phyloP scores from a whole-genome alignment of 2,113 vertebrate genomes.

The Aegithalos caudatus region DNA sequence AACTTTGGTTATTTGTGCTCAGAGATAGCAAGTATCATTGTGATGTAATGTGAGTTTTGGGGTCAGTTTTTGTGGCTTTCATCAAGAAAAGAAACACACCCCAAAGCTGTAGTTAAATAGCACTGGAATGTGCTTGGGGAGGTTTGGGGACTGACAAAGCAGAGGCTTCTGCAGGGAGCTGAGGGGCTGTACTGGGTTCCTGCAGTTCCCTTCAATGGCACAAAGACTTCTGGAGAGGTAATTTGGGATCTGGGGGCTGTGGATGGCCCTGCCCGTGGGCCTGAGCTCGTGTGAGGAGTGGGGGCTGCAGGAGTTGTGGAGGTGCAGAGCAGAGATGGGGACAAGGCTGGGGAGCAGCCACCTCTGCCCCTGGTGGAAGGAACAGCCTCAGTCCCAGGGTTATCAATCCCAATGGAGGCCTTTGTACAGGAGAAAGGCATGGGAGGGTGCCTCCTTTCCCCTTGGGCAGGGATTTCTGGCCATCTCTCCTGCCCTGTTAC shows the following conservation, averaged over 20 bases:
- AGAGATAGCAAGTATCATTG: neutral
- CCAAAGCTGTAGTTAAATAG: neutral
- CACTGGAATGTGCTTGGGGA: neutral
- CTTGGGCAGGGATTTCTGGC: neutral
- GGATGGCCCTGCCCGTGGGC: neutral
- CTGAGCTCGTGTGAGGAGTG: neutral
- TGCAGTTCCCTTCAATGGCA: neutral
- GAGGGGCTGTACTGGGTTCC: neutral
- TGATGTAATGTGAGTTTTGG: neutral
- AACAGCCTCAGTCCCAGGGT: neutral
- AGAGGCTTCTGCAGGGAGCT: neutral
- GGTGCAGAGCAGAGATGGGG: neutral
- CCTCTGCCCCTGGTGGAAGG: rapidly evolving
- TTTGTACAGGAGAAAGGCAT: neutral
- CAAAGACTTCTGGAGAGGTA: neutral
- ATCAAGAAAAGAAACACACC: neutral
- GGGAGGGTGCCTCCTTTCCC: neutral
- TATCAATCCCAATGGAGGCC: rapidly evolving
- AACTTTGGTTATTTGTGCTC: neutral
- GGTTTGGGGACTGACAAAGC: neutral
- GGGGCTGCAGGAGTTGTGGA: neutral
- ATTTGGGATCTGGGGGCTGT: neutral
- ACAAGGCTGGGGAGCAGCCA: neutral
- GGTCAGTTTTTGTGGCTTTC: neutral
- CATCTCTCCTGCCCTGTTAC: neutral